Percentiles rank a stretch among this genome's conserved stretches.
These are phyloP conservation scores for Plagodis pulveraria DNA, from an alignment of 2,888 invertebrate genomes.

Conservation along the genomic window DNA sequence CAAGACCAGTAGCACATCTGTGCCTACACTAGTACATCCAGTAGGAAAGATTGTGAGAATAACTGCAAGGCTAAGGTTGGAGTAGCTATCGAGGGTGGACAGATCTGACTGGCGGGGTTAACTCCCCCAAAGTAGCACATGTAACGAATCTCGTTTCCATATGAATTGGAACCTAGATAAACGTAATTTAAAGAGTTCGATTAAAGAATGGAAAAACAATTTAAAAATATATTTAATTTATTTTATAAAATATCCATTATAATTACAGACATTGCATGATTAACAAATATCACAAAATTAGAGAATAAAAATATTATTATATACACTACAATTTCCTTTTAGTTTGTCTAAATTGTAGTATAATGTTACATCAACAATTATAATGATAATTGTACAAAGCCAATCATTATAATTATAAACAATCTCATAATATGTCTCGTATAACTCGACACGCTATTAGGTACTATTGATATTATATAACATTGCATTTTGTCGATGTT, in stretches of 20 bases:
- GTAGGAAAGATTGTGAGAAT: no score
- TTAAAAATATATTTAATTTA: constrained; percentile 61
- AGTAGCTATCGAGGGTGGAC: no score
- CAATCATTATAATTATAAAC: constrained; percentile 10
- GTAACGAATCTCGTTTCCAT: no score
- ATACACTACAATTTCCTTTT: constrained; percentile 1
- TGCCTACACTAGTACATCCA: no score
- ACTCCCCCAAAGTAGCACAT: no score
- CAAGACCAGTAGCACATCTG: no score
- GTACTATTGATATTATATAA: constrained; percentile 9
- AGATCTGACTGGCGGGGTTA: no score
- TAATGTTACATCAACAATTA: constrained; percentile 8
- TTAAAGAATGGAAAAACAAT: no score
- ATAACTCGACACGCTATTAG: constrained; percentile 10
- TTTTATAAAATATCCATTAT: constrained; percentile 63
- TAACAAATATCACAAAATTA: constrained; percentile 65
- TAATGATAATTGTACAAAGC: constrained; percentile 17
- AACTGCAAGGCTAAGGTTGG: no score
- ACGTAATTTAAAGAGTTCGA: no score
- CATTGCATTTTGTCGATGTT: constrained; percentile 10
- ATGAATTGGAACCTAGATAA: no score
- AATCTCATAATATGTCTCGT: constrained; percentile 26
- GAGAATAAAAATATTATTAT: constrained; percentile 42
- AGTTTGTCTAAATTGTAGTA: constrained; percentile 25
- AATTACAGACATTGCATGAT: constrained; percentile 65